phyloP scores from a whole-genome alignment of 2,113 vertebrate species.

The Solenodon paradoxus region DNA sequence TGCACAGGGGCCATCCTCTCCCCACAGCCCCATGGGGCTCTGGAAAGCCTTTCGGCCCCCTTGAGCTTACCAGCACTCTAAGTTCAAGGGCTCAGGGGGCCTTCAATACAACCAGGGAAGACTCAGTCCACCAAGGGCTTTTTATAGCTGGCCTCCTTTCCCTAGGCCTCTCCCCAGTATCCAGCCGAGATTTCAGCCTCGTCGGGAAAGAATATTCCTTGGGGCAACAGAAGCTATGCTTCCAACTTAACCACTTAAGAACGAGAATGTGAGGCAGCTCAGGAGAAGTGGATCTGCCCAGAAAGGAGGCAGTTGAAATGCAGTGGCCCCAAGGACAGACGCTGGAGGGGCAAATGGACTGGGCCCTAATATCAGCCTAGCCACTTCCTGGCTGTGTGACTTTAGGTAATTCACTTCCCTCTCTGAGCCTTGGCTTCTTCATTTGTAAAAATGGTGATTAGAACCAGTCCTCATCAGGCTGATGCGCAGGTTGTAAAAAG shows the following conservation, averaged over 20 bases:
- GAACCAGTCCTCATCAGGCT: background rate
- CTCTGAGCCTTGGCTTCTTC: background rate
- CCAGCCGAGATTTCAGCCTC: slow-evolving; percentile 61
- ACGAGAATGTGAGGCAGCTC: background rate
- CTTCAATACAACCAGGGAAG: slow-evolving; percentile 11
- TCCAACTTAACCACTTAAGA: slow-evolving; percentile 43
- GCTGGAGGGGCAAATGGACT: background rate
- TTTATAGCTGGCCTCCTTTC: slow-evolving; percentile 68
- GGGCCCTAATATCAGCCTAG: background rate
- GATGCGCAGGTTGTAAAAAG: no score
- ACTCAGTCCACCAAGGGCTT: slow-evolving; percentile 43
- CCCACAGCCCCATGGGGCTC: background rate
- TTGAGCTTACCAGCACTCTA: slow-evolving; percentile 1
- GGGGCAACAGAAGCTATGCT: background rate
- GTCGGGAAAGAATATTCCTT: slow-evolving; percentile 45
- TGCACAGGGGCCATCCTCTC: background rate
- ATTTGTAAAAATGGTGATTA: background rate
- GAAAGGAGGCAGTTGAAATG: background rate
- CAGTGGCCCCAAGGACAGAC: background rate
- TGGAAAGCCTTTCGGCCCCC: slow-evolving; percentile 13
- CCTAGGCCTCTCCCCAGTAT: slow-evolving; percentile 42
- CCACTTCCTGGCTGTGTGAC: background rate
- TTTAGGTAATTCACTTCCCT: background rate
- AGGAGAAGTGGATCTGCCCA: background rate
- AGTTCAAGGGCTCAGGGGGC: slow-evolving; percentile 46